Base-by-base conservation (phyloP, 2,113 vertebrate species). In the Delphinus delphis region DNA sequence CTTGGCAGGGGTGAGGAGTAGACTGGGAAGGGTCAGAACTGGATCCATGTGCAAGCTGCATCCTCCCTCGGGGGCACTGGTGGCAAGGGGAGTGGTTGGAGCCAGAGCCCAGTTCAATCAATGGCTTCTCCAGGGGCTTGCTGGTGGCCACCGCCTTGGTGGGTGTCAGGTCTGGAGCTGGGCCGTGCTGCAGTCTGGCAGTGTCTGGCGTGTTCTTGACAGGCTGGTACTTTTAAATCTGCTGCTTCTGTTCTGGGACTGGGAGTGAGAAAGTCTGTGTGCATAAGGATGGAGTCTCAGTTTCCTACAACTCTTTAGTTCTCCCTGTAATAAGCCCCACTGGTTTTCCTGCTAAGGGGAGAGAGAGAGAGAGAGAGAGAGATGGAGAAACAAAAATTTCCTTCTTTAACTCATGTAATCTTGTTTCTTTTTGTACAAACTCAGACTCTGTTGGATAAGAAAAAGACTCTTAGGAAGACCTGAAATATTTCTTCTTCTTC, bases 401-500 rank as follows among this genome's bases (percentile, higher is more conserved):
- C 44, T 62, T 85, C 50, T 84, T 79, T 63, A 79, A n/a, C 8
- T 70, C 28, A 12, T 21, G 21, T 36, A 41, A 83, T 91, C 0
- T 85, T 74, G 0, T 18, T 38, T 38, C 5, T 6, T 18, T 68
- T 87, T 92, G 3, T 90, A 63, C 4, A 79, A 20, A 77, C 1
- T 82, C n/a, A 86, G 31, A 90, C 4, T 63, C 33, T 77, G 25
- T 12, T 47, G 12, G 60, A 1, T 62, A 77, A 58, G 17, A 62
- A 67, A 77, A 58, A 33, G 47, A 53, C 4, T 53, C 31, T 86
- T 80, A 50, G 38, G 36, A 55, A 71, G 68, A 91, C 2, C 20
- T 81, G 36, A 58, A 88, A 74, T 0, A 28, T 67, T 79, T 70
- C 25, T 95, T 97, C 33, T 95, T 97, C 0, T 91, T 96, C 14